Base-by-base conservation (phyloP, 1,140 invertebrate genomes). In the Heterodera schachtii region DNA sequence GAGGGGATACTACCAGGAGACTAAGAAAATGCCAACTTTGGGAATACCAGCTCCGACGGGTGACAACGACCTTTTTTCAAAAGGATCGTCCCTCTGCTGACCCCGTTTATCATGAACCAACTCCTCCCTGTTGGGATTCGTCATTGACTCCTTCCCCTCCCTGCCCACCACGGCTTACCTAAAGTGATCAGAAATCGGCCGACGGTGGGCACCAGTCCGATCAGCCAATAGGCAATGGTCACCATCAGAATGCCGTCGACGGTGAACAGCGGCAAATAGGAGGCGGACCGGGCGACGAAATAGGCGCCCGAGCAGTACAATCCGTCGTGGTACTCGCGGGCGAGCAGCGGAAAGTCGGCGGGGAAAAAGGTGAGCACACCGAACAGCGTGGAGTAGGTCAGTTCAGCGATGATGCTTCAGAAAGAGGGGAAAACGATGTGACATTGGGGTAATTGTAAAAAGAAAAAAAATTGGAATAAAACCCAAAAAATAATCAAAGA, bases 311-410 rank as follows among this genome's bases (percentile, higher is more conserved):
- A 67, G 74, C 57, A 71, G 75, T 90, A 89, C 8, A 89, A 69
- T n/a, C 89, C 87, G 75, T 89, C 88, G 75, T 89, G 87, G 81
- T 89, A 87, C 74, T 89, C 89, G n/a, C 88, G 73, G 11, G 88
- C 88, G 9, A 89, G 31, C 41, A 90, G 73, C n/a, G 87, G 76
- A 75, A 79, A 89, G 46, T 90, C 88, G 13, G 73, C 74, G 5
- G 89, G 89, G 66, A 89, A 52, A 77, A 90, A 89, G 19, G 83
- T 85, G 16, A 90, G 49, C 64, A 89, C 87, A 52, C 88, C 88
- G 73, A 90, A 90, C 7, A 90, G 60, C 3, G 86, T 88, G 3
- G 85, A 84, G 70, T 90, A 90, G 49, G 87, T 90, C 52, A 90
- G 75, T 75, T 89, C 84, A 16, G 83, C 81, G 21, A 82, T 81